Evolutionary conservation across 2,797 vertebrate genomes (phyloP).

Genomic region (Gallirallus australis): DNA sequence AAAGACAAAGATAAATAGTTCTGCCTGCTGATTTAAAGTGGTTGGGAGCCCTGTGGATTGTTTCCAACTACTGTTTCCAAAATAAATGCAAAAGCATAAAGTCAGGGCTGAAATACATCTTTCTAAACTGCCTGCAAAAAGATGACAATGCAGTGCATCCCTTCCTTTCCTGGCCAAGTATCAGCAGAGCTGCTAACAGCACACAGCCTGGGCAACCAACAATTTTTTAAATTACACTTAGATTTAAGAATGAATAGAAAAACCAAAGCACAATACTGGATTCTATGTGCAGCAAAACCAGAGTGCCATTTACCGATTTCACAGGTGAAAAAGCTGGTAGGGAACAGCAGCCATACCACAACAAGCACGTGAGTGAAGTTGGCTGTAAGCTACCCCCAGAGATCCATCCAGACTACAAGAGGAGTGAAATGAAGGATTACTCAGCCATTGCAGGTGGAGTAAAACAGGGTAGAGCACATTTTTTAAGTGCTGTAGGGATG

Average conservation of each 20-base stretch:
- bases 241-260: neutral
- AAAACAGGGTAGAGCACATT: neutral
- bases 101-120: neutral
- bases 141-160: neutral
- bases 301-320: neutral
- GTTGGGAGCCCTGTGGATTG: neutral
- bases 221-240: neutral
- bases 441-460: neutral
- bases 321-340: neutral
- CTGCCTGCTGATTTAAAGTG: slow-evolving; percentile 45
- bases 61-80: slow-evolving; percentile 24
- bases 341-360: neutral
- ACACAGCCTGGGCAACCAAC: neutral
- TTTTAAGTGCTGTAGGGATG: neutral
- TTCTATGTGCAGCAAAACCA: neutral
- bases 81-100: slow-evolving; percentile 26
- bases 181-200: neutral
- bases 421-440: fast-evolving
- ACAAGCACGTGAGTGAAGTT: fast-evolving
- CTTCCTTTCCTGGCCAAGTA: neutral
- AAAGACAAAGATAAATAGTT: slow-evolving; percentile 49
- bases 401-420: neutral
- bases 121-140: neutral
- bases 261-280: neutral
- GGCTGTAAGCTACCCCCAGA: neutral